phyloP scores from a whole-genome alignment of 2,797 vertebrate species.

The Micromesistius poutassou region DNA sequence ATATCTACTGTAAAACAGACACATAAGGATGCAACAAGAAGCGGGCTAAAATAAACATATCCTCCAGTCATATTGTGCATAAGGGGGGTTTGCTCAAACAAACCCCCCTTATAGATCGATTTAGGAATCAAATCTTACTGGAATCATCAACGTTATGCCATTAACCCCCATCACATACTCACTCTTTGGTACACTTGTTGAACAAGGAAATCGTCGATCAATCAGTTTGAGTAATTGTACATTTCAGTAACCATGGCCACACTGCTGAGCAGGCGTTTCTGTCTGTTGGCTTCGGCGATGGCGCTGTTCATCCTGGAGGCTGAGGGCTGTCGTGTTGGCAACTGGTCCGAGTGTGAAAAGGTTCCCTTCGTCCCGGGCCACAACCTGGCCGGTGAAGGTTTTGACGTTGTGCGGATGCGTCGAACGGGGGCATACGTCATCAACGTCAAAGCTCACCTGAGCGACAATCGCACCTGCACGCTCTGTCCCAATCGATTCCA shows the following conservation, averaged over 20 bases:
- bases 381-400: conserved; percentile 81
- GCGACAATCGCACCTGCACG: conserved; percentile 65
- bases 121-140: not conserved
- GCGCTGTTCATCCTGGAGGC: conserved; percentile 30
- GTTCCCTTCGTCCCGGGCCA: conserved; percentile 77
- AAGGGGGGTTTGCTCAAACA: too few species aligned
- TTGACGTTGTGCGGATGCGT: conserved; percentile 81
- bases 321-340: conserved; percentile 55
- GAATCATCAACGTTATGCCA: not conserved
- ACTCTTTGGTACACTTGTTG: not conserved
- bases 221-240: not conserved
- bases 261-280: conserved; percentile 9
- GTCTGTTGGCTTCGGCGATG: conserved; percentile 33
- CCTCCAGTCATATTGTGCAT: not conserved
- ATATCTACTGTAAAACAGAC: not conserved
- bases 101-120: not conserved
- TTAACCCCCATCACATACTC: not conserved
- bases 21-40: not conserved
- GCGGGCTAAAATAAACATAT: not conserved
- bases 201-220: not conserved
- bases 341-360: conserved; percentile 67
- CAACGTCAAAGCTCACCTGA: conserved; percentile 67
- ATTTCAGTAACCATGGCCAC: conserved; percentile 58
- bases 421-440: conserved; percentile 77
- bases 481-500: conserved; percentile 75